These are phyloP conservation scores for Drosophila falleni DNA, from an alignment of 2,888 invertebrate species.

Conservation along the genomic window DNA sequence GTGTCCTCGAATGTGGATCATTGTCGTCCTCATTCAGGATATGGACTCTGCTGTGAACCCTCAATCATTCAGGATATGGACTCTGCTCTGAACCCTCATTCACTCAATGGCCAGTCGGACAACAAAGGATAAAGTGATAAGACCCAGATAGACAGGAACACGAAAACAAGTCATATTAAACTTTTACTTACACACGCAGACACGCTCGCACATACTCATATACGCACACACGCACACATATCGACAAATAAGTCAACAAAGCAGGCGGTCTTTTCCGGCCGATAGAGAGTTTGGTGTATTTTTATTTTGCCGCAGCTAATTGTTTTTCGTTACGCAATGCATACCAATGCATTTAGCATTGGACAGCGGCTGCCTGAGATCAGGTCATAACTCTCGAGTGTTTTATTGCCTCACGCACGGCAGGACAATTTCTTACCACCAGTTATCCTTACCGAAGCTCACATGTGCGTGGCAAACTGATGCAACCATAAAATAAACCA, in stretches of 20 bases:
- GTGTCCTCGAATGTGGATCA: constrained; percentile 17
- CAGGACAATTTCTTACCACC: constrained; percentile 74
- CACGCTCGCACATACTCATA: constrained; percentile 20
- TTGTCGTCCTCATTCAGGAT: constrained; percentile 39
- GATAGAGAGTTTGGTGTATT: constrained; percentile 37
- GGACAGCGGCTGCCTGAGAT: constrained; percentile 38
- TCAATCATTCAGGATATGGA: constrained; percentile 60
- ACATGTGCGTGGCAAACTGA: constrained; percentile 64
- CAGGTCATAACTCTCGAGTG: constrained; percentile 73
- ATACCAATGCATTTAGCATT: constrained; percentile 77
- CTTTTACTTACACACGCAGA: constrained; percentile 44
- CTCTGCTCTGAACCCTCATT: constrained; percentile 57
- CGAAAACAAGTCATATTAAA: constrained; percentile 66
- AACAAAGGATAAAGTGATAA: constrained; percentile 73
- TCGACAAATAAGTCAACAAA: constrained; percentile 29
- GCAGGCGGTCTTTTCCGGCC: constrained; percentile 38
- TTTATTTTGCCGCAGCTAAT: constrained; percentile 77
- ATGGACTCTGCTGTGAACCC: constrained; percentile 47
- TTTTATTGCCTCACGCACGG: constrained; percentile 77
- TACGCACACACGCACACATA: constrained; percentile 19
- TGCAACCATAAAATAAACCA: constrained; percentile 68
- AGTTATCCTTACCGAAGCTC: constrained; percentile 48
- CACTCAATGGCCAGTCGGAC: constrained; percentile 52
- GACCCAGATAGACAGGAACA: constrained; percentile 53
- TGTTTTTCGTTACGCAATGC: constrained; percentile 79